Base-by-base conservation (phyloP, 2,888 invertebrate species). In the Dynastes maya region DNA sequence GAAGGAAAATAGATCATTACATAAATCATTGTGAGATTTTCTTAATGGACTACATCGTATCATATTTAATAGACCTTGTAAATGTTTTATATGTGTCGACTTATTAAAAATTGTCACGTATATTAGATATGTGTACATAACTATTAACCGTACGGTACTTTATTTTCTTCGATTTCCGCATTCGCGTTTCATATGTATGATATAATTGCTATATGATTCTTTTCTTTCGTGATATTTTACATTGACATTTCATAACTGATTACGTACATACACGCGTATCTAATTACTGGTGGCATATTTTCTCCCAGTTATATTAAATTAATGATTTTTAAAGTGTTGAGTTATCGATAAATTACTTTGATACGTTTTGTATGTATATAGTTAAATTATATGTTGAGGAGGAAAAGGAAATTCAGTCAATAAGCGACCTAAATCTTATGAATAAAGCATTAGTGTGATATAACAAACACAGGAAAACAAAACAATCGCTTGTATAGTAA, bases 151-250 rank as follows among this genome's bases (percentile, higher is more conserved):
- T 49, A 67, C 67, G 67, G 67, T 45, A 67, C 67, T 67, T 67
- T 67, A 27, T 67, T 67, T 45, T 67, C 67, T 67, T 67, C 22
- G 9, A 67, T 67, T 67, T 67, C 67, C 67, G 67, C 67, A 67
- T 67, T 67, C 67, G 45, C 22, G 32, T 16, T 49, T 49, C 67
- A 49, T 67, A 67, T 27, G 16, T 49, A 67, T 67, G 67, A 67
- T 49, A 67, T 67, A 67, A 67, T 67, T 67, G 27, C 22, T 67
- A 45, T 45, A 22, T 58, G 63, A 63, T 63, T 32, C 63, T 63
- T 63, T 63, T 63, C 63, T 63, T 27, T 27, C 4, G 13, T 32
- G 32, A 29, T 32, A 63, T 63, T 63, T 29, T 32, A n/a, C 63
- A 63, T 32, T 63, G 63, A 63, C 63, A 63, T 63, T 63, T 63